Base-by-base conservation (phyloP, 2,888 invertebrate species). In the Sicus ferrugineus region DNA sequence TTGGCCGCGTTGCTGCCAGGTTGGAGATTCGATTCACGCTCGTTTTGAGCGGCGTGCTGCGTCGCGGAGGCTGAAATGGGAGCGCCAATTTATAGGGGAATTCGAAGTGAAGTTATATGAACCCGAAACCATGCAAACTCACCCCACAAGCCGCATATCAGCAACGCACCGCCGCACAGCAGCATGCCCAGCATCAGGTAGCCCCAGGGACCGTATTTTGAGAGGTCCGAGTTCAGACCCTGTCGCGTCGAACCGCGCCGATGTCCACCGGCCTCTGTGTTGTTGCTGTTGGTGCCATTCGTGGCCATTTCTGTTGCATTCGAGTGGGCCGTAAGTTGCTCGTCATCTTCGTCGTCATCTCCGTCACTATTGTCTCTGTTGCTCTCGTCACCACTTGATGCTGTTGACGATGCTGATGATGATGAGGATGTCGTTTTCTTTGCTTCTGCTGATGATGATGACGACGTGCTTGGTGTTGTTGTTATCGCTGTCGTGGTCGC, bases 151-250 rank as follows among this genome's bases (percentile, higher is more conserved):
- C 91, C 87, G 77, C 91, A 91, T 83, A 91, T 89, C 86, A 91
- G 88, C 76, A 92, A 86, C 50, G 91, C 89, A 14, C 90, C 89
- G 26, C 90, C 91, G 79, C 91, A 91, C 73, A 91, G 88, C 48
- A 91, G 84, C 89, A 91, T 90, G 64, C 91, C 91, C 67, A 91
- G 87, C 82, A 91, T 90, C 46, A 91, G 86, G 79, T 91, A 91
- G 75, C 91, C 91, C 91, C 91, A 91, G 0, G 91, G 91, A 0
- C 91, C 91, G 80, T 91, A 91, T 67, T 90, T 90, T 70, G 90
- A 89, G 73, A 91, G 83, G 56, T 90, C 90, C 9, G 89, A 89
- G 14, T 87, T 86, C 16, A 87, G 77, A 1, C 85, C 84, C n/a
- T 79, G 69, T n/a, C 81, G 78, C 23, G 84, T 83, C 11, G 81